A percentile compares a stretch with the other conserved stretches of the same genome.
Evolutionary conservation across 2,113 vertebrate genomes (phyloP).

Genomic region (Pelodiscus sinensis): DNA sequence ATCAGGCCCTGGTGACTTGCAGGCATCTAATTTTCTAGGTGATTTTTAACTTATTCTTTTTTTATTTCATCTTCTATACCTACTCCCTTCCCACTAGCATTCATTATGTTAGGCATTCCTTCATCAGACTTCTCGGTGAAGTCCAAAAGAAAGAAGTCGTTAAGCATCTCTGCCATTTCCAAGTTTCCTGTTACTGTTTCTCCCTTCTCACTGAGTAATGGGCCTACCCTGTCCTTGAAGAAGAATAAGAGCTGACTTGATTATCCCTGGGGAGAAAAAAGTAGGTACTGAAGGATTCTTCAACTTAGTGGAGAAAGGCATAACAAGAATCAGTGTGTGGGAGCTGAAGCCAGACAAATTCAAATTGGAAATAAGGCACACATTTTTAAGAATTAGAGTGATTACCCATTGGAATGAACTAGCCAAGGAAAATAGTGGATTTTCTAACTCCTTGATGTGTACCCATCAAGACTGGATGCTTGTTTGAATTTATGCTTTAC

Average conservation of each 20-base stretch:
- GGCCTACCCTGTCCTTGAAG: no score
- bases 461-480: background rate
- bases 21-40: no score
- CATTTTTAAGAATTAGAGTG: background rate
- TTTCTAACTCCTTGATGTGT: background rate
- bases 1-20: no score
- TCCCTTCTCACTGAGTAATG: no score
- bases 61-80: no score
- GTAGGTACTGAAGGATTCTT: slow-evolving; percentile 41
- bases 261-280: slow-evolving; percentile 59
- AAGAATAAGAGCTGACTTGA: slow-evolving; percentile 38
- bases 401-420: background rate
- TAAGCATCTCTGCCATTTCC: no score
- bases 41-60: no score
- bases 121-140: no score
- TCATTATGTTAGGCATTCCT: no score
- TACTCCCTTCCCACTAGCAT: no score
- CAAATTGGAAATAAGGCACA: background rate
- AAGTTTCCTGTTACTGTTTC: no score
- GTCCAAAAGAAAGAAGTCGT: no score
- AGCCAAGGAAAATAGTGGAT: background rate
- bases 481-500: background rate
- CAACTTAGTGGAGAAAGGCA: slow-evolving; percentile 47
- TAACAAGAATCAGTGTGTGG: slow-evolving; percentile 36
- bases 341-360: slow-evolving; percentile 24